Evolutionary conservation across 2,113 vertebrate species (phyloP), one percentile per base, ranked within the genome.

Genomic region (Taxidea taxus): DNA sequence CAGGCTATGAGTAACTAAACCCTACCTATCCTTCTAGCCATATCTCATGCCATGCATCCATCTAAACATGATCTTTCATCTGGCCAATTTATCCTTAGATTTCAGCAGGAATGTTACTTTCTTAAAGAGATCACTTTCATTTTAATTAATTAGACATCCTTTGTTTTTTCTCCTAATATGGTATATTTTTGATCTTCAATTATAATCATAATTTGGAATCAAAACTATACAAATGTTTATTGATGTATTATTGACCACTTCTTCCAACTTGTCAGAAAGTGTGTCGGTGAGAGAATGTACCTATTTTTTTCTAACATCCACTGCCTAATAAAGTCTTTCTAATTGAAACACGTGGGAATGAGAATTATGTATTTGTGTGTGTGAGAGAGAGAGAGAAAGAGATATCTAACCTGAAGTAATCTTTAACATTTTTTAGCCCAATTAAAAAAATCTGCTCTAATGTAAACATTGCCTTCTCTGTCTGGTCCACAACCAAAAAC

Each of bases 1-100:
- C 27, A 6, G 6, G 8, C 0, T 7, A 70, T 0, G 1, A 7
- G 23, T 62, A 29, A 56, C 4, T 77, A 18, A 75, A 11, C 0
- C 5, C 15, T 49, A 8, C 7, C 29, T 70, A 31, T 6, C 3
- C 29, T 88, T 84, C 58, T 23, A 84, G 4, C 6, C 13, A 16
- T 3, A 37, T 49, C 4, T 62, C 44, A 60, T 47, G 31, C 3
- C 23, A 13, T 10, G 5, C 15, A n/a, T 2, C 4, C 12, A 10
- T 18, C 3, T 5, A 92, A 56, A n/a, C 8, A 9, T 25, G 13
- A 15, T 90, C 4, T 68, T 87, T 81, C 34, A n/a, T 31, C n/a
- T 62, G n/a, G 2, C 9, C 68, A 47, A 83, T 42, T n/a, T 68
- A 31, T 72, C 16, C 7, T 49, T 51, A 81, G 31, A 90, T 31